Conservation (phyloP, 2,113 vertebrate genomes). For the Pelecanoides urinatrix region DNA sequence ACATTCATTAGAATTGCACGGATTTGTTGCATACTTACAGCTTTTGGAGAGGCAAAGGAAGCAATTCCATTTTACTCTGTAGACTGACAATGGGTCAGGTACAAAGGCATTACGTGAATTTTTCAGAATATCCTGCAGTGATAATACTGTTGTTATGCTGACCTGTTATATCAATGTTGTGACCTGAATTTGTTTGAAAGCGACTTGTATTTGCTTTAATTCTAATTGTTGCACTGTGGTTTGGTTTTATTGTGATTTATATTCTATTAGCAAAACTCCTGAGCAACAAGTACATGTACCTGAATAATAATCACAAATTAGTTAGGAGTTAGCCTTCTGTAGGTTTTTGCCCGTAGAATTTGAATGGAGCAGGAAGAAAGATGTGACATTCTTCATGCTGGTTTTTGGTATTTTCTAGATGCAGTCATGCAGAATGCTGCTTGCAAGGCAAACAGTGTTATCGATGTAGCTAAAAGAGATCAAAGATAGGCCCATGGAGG, state of each 20-base stretch:
- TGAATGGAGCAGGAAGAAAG: background rate
- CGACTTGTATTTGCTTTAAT: background rate
- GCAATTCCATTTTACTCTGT: background rate
- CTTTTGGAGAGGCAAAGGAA: background rate
- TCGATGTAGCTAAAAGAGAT: background rate
- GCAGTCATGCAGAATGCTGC: background rate
- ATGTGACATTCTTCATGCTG: background rate
- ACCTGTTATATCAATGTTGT: background rate
- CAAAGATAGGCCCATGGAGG: background rate
- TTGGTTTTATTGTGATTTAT: background rate
- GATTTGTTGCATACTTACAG: fast-evolving
- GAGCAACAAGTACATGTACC: background rate
- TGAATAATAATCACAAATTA: constrained; percentile 14
- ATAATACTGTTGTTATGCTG: background rate
- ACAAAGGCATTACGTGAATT: background rate
- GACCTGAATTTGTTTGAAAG: background rate
- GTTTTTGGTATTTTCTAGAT: background rate
- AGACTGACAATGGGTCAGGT: background rate
- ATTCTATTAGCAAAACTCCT: background rate
- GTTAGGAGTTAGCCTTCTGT: background rate
- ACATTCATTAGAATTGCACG: background rate
- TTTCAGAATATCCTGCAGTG: background rate
- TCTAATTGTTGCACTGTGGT: background rate
- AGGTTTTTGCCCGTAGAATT: background rate
- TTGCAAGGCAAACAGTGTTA: background rate